These are phyloP conservation scores for Heptranchias perlo DNA, from an alignment of 2,113 vertebrate genomes.

Conservation along the genomic window DNA sequence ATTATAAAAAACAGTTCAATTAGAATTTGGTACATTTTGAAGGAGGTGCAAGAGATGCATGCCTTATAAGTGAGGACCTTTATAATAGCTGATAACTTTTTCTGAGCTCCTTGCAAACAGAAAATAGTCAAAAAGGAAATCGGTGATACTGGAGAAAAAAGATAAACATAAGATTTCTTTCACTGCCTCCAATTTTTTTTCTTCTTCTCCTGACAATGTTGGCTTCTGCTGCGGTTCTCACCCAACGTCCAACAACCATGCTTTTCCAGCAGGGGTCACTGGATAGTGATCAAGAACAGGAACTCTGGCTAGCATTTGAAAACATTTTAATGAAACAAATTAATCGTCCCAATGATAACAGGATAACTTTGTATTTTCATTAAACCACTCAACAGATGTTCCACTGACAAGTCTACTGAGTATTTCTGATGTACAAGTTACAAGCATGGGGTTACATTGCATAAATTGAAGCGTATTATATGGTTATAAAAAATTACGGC, in stretches of 20 bases:
- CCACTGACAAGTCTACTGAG: not conserved
- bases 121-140: not conserved
- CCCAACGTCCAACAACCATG: not conserved
- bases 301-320: not conserved
- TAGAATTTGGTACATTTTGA: not conserved
- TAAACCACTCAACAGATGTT: not conserved
- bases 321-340: not conserved
- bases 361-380: not conserved
- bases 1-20: not conserved
- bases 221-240: not conserved
- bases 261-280: not conserved
- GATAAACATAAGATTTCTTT: not conserved
- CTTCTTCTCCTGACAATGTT: not conserved
- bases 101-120: not conserved
- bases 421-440: too few species aligned
- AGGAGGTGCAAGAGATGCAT: not conserved
- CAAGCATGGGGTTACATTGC: not conserved
- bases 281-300: not conserved
- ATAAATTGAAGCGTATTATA: not conserved
- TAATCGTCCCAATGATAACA: not conserved
- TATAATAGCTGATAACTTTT: not conserved
- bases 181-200: not conserved
- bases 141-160: not conserved
- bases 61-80: not conserved
- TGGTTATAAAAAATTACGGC: not conserved